phyloP scores from a whole-genome alignment of 2,113 vertebrate species.

The Sander lucioperca region DNA sequence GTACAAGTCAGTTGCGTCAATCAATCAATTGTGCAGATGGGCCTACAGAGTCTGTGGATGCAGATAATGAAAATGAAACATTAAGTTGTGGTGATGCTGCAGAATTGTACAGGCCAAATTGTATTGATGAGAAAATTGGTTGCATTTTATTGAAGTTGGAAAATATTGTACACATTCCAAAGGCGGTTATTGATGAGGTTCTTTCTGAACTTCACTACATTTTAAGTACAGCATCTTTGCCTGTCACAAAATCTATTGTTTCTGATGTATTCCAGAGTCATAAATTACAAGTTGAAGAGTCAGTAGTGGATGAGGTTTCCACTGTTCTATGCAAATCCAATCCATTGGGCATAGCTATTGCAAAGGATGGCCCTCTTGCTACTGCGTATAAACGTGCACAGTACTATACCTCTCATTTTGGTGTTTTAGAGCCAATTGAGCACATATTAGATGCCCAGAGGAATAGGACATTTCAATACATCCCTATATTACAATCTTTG shows the following conservation, averaged over 20 bases:
- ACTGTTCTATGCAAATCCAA: constrained; percentile 36
- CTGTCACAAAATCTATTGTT: constrained; percentile 31
- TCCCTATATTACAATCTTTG: constrained; percentile 6
- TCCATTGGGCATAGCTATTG: constrained; percentile 14
- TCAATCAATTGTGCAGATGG: constrained; percentile 2
- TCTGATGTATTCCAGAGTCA: constrained; percentile 38
- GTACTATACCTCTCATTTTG: constrained; percentile 25
- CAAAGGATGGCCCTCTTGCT: constrained; percentile 20
- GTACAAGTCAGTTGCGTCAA: constrained; percentile 18
- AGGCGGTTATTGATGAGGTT: constrained; percentile 36
- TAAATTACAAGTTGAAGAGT: constrained; percentile 39
- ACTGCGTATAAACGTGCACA: constrained; percentile 14
- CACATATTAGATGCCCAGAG: constrained; percentile 15
- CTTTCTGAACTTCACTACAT: constrained; percentile 46
- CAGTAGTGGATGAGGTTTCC: constrained; percentile 44
- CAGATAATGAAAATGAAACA: constrained; percentile 23
- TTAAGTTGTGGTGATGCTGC: constrained; percentile 2
- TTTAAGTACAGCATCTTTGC: constrained; percentile 13
- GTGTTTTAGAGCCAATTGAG: constrained; percentile 7
- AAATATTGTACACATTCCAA: constrained; percentile 39
- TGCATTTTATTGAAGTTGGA: constrained; percentile 53
- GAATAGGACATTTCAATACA: constrained; percentile 14
- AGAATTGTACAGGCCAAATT: constrained; percentile 3
- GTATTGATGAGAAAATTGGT: constrained; percentile 13
- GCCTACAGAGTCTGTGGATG: constrained; percentile 4